Conservation (phyloP, 92 coral and sea anemone species). For the Heteractis magnifica region DNA sequence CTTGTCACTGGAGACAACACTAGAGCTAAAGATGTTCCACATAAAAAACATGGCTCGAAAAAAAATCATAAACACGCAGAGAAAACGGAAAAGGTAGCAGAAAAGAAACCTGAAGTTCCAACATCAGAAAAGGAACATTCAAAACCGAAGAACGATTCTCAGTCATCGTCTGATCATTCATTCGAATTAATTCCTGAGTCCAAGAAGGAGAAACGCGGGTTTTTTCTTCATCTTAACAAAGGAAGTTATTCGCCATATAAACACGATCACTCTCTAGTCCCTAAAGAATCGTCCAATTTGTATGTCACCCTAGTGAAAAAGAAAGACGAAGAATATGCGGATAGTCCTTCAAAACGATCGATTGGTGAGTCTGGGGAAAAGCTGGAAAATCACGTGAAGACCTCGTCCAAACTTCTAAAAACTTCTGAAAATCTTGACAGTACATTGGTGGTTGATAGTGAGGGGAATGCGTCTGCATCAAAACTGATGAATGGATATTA, state of each 20-base stretch:
- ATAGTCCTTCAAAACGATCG: not conserved
- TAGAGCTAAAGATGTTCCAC: constrained; percentile 12
- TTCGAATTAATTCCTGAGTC: constrained; percentile 3
- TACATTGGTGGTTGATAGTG: not conserved
- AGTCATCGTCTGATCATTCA: constrained; percentile 4
- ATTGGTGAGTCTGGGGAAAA: not conserved
- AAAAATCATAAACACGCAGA: not conserved
- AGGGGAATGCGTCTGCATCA: not conserved
- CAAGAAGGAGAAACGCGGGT: constrained; percentile 25
- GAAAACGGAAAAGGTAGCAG: not conserved
- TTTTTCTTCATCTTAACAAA: constrained; percentile 12
- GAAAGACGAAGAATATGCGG: not conserved
- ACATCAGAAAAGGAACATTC: not conserved
- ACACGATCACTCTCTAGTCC: constrained; percentile 3
- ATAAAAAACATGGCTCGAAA: not conserved
- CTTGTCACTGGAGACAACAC: constrained; percentile 49
- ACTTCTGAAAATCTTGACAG: not conserved
- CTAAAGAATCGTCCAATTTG: constrained; percentile 1
- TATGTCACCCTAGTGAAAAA: not conserved
- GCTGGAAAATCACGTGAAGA: not conserved
- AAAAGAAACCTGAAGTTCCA: not conserved
- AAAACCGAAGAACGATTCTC: not conserved
- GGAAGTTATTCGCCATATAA: constrained; percentile 25
- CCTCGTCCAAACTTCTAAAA: not conserved
- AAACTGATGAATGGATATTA: not conserved